These are phyloP conservation scores for Platysteira castanea DNA, from an alignment of 2,113 vertebrate genomes.

Conservation along the genomic window DNA sequence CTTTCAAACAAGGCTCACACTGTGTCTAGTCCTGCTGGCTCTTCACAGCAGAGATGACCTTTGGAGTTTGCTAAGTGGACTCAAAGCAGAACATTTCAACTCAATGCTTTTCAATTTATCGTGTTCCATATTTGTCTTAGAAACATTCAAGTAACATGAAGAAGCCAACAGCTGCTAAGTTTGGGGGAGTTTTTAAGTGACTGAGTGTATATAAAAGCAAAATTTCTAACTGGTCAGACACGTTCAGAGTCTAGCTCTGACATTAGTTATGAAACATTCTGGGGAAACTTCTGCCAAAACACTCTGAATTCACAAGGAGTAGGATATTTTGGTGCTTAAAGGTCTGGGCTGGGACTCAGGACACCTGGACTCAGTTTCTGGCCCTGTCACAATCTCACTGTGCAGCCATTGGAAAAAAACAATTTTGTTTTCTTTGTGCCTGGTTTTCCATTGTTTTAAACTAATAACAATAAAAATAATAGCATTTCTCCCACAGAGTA, in stretches of 20 bases:
- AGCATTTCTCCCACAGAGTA: neutral
- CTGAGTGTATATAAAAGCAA: constrained; percentile 11
- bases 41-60: constrained; percentile 17
- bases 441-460: constrained; percentile 26
- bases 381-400: neutral
- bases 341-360: constrained; percentile 34
- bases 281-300: neutral
- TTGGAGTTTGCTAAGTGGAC: constrained; percentile 9
- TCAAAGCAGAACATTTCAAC: neutral
- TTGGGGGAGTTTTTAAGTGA: neutral
- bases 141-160: neutral
- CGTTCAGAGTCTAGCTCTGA: neutral
- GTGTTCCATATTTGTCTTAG: neutral
- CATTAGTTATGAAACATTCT: constrained; percentile 37
- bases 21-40: neutral
- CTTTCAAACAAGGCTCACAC: neutral
- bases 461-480: neutral
- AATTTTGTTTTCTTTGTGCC: neutral
- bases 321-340: constrained; percentile 22
- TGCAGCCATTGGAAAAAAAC: neutral
- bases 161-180: constrained; percentile 24
- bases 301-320: neutral
- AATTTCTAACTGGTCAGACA: constrained; percentile 57
- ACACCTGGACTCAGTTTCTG: constrained; percentile 38
- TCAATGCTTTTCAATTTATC: neutral